Conservation (phyloP, 53 echinoderm and acorn worm genomes). For the Hippasteria phrygiana region DNA sequence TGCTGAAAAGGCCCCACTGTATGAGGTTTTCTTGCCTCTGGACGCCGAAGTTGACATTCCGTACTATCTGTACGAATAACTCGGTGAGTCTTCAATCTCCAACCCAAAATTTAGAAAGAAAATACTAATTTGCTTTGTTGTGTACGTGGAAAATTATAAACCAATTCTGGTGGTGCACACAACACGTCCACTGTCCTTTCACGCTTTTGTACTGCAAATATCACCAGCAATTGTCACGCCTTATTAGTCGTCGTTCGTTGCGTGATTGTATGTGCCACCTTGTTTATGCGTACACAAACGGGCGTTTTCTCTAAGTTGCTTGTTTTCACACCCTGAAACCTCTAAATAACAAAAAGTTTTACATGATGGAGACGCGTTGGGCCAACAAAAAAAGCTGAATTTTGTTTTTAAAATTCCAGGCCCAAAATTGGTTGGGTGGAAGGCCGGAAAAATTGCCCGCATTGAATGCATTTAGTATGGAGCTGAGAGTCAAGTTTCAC, state of each 20-base stretch:
- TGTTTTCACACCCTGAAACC: not conserved
- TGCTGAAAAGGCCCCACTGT: slow-evolving; percentile 58
- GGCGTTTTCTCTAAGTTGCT: not conserved
- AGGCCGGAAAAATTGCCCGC: too few relatives aligned
- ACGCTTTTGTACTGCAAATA: slow-evolving; percentile 43
- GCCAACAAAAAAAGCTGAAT: too few relatives aligned
- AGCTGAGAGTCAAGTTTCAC: not conserved
- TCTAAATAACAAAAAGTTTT: too few relatives aligned
- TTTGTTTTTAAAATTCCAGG: too few relatives aligned
- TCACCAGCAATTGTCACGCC: slow-evolving; percentile 55
- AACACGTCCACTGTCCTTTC: slow-evolving; percentile 24
- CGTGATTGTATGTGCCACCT: slow-evolving; percentile 54
- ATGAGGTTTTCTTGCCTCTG: slow-evolving; percentile 32
- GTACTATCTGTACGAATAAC: slow-evolving; percentile 42
- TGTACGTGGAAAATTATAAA: slow-evolving; percentile 1
- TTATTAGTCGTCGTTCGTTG: slow-evolving; percentile 15
- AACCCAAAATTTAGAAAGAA: not conserved
- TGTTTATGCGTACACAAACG: slow-evolving; percentile 23
- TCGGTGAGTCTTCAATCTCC: slow-evolving; percentile 50
- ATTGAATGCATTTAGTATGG: slow-evolving; percentile 56
- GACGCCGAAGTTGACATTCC: slow-evolving; percentile 29
- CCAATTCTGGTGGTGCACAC: slow-evolving; percentile 61
- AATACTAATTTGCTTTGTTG: not conserved
- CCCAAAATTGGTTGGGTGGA: too few relatives aligned
- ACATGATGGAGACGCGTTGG: too few relatives aligned